Evolutionary conservation across 1,140 invertebrate genomes (phyloP), one percentile per base, ranked within the genome.

Genomic region (Wasmannia auropunctata): DNA sequence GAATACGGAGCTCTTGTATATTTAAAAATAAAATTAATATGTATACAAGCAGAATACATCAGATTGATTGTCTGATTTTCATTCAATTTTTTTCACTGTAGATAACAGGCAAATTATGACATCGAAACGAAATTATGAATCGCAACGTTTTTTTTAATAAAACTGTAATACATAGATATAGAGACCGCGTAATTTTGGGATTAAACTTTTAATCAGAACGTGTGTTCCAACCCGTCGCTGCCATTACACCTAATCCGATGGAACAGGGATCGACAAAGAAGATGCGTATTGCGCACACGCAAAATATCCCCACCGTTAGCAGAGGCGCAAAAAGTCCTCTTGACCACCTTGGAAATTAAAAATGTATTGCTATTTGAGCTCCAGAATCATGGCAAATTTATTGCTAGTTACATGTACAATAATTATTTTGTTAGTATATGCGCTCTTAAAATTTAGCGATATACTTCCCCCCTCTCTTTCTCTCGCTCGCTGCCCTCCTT

Each of bases 221-320:
- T 69, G 28, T 34, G 85, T 67, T 90, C 56, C 65, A 76, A 90
- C 34, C 90, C 56, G 28, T 91, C 77, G 25, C 87, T 91, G 84
- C 60, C 58, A 31, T 34, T 43, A 67, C 65, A 85, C 43, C 75
- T 87, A 90, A 91, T 91, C 80, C 77, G 60, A 89, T 85, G 54
- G 49, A 58, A 84, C 79, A 72, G 65, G 86, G 72, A 83, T 75
- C 77, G 87, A 87, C 85, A 85, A 74, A 85, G 87, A 87, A 91
- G 81, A 91, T 84, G 54, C 80, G 89, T 74, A 83, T 62, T 91
- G 90, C 90, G 91, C 91, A 92, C 80, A 87, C 90, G 88, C 90
- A 77, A 86, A 86, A 60, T 62, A 70, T n/a, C 19, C 69, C 70
- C 60, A 49, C 46, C 37, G 62, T 40, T 77, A n/a, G n/a, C 75